A percentile compares a stretch with the other conserved stretches of the same genome.
phyloP scores from a whole-genome alignment of 2,888 invertebrate genomes.

The Plebejus melissa region DNA sequence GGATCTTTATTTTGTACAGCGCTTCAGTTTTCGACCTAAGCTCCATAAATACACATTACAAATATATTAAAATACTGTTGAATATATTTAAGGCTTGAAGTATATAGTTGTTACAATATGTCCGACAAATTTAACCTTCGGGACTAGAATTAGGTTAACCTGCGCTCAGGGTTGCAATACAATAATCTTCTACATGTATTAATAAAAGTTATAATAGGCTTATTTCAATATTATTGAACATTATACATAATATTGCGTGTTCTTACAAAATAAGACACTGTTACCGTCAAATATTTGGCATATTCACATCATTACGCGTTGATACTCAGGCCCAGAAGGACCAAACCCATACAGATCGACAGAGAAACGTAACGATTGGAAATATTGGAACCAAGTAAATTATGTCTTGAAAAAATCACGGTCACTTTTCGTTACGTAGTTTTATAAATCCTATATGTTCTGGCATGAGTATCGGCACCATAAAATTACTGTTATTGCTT shows the following conservation, averaged over 20 bases:
- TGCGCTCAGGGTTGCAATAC: not conserved
- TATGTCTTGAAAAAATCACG: not conserved
- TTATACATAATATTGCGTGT: conserved; percentile 18
- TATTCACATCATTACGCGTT: not conserved
- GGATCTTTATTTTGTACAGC: too few relatives aligned
- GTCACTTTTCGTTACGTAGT: not conserved
- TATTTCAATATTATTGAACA: conserved; percentile 13
- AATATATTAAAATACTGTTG: conserved; percentile 24
- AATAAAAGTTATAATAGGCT: conserved; percentile 16
- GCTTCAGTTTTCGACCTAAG: not conserved
- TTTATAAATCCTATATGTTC: not conserved
- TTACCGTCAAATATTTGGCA: conserved; percentile 15
- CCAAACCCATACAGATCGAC: not conserved
- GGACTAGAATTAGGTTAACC: conserved; percentile 12
- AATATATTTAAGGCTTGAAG: conserved; percentile 23
- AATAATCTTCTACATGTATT: conserved; percentile 20
- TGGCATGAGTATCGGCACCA: not conserved
- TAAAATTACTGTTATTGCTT: conserved; percentile 12
- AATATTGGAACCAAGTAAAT: not conserved
- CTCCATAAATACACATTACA: conserved; percentile 7
- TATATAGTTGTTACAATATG: conserved; percentile 11
- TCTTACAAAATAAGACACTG: conserved; percentile 27
- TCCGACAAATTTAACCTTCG: conserved; percentile 11
- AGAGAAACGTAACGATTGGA: not conserved
- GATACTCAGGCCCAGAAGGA: not conserved